Conservation (phyloP, 2,797 vertebrate species). For the Oreortyx pictus region DNA sequence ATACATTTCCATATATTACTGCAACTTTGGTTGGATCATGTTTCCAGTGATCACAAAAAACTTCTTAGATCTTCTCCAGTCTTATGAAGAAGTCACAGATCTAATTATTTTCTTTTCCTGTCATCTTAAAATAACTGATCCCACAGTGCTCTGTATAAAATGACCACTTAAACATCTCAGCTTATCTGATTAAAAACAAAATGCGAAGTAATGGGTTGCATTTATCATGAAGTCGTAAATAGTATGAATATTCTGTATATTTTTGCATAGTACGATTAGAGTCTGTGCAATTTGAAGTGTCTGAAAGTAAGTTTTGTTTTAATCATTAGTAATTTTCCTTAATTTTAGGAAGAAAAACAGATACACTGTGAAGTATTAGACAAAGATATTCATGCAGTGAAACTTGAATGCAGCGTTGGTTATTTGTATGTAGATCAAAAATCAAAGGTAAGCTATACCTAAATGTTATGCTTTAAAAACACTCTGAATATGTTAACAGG, state of each 20-base stretch:
- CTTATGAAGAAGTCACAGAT: background rate
- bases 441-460: conserved; percentile 82
- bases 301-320: background rate
- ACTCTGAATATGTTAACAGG: background rate
- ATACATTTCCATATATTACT: background rate
- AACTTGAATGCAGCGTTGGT: conserved; percentile 86
- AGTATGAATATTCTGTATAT: background rate
- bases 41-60: background rate
- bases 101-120: background rate
- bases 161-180: background rate
- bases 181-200: background rate
- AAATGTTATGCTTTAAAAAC: background rate
- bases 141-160: background rate
- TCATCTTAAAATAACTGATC: background rate
- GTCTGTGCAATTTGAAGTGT: background rate
- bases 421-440: conserved; percentile 86
- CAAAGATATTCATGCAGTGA: conserved; percentile 78
- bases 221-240: background rate
- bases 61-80: background rate
- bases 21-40: background rate
- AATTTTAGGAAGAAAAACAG: conserved; percentile 86
- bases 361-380: conserved; percentile 87
- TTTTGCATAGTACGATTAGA: background rate
- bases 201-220: background rate
- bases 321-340: background rate